Evolutionary conservation across 2,113 vertebrate species (phyloP), one percentile per base, ranked within the genome.

Genomic region (Caranx melampygus): DNA sequence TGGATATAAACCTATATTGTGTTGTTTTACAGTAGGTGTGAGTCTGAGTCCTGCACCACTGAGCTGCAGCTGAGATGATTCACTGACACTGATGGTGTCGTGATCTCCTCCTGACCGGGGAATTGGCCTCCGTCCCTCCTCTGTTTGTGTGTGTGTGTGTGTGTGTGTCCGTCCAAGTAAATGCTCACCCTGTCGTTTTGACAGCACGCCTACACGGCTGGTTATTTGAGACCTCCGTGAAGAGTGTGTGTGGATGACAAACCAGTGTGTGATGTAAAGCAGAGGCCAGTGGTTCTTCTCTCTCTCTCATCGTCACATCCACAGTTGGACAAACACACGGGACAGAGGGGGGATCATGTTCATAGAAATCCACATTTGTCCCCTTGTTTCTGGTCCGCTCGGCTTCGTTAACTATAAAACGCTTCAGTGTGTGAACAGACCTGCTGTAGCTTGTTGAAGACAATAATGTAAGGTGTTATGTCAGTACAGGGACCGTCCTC

Each of bases 251-350:
- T 64, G 20, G 20, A 16, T 63, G 59, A 61, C 13, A 31, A 57
- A 20, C 57, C 31, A 34, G 16, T 40, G 65, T 26, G 26, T 65
- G 51, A 58, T 65, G 44, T 59, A 65, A 82, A 51, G 35, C 67
- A 60, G 42, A 55, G n/a, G 60, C 44, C 35, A 37, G 72, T 49
- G 42, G 69, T 64, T 84, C 57, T n/a, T n/a, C n/a, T n/a, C n/a
- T n/a, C 63, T 68, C 45, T 62, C 6, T 33, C 34, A 35, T 35
- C 1, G 2, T 58, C 44, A 37, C 26, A 26, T 26, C 26, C 26
- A 26, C 31, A 45, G 12, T 21, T 54, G 42, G 35, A 68, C 52
- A 55, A 47, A 75, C 11, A 12, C 18, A 73, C 47, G 44, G 12
- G 31, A 14, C 40, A 16, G 34, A 21, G 49, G 11, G 3, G 18